Conservation (phyloP, 2,113 vertebrate species). For the Potamarius usumacintae region DNA sequence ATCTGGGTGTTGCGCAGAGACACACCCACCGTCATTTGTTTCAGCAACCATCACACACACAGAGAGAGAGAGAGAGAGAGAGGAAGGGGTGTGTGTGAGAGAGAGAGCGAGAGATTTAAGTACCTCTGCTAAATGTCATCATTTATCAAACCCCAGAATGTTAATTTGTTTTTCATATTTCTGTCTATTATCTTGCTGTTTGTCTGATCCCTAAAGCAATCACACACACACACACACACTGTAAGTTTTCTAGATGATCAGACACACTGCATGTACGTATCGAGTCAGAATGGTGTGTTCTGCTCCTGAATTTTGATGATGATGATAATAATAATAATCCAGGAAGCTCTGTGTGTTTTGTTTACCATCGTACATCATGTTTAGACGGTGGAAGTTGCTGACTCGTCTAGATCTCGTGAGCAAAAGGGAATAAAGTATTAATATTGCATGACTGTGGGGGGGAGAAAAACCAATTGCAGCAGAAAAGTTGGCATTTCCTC, state of each 20-base stretch:
- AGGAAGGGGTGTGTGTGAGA: neutral
- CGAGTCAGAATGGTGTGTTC: neutral
- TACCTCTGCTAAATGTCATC: constrained; percentile 7
- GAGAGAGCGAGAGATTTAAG: constrained; percentile 1
- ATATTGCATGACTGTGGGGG: neutral
- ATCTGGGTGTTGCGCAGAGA: neutral
- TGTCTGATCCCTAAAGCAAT: constrained; percentile 18
- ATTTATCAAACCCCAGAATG: constrained; percentile 32
- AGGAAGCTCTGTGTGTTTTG: neutral
- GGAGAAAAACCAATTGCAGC: neutral
- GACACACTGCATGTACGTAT: neutral
- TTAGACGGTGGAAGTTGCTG: neutral
- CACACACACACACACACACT: neutral
- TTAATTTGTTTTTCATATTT: constrained; percentile 29
- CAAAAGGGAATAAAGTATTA: neutral
- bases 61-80: neutral
- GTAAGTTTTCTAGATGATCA: neutral
- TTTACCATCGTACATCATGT: neutral
- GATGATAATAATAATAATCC: neutral
- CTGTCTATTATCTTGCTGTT: neutral
- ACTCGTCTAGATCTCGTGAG: neutral
- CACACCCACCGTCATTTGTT: neutral
- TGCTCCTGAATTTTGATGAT: too few relatives aligned
- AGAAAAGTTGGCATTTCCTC: neutral
- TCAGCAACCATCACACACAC: neutral